These are phyloP conservation scores for Schizopygopsis pylzovi DNA, from an alignment of 2,797 vertebrate genomes.

Conservation along the genomic window DNA sequence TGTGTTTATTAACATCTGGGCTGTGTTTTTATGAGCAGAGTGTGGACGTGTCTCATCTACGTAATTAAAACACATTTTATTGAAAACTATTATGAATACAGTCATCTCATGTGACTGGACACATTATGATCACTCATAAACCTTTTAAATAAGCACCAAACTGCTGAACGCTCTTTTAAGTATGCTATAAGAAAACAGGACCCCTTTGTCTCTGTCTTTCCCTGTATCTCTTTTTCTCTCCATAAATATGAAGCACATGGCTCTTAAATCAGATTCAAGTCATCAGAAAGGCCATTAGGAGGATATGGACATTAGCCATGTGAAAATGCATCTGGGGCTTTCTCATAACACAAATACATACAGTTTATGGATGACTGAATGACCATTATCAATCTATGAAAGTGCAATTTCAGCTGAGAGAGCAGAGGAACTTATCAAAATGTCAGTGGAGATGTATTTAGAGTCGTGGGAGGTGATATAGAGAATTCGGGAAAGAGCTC, in stretches of 20 bases:
- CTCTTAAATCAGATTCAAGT: conserved; percentile 20
- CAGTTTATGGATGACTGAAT: conserved; percentile 17
- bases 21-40: not conserved
- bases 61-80: not conserved
- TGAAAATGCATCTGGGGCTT: conserved; percentile 41
- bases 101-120: not conserved
- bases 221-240: conserved; percentile 1
- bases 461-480: conserved; percentile 29
- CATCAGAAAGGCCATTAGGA: conserved; percentile 35
- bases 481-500: conserved; percentile 5
- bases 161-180: not conserved
- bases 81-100: not conserved
- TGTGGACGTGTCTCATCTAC: not conserved
- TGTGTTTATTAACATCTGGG: not conserved
- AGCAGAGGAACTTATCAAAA: conserved; percentile 42
- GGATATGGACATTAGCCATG: conserved; percentile 29
- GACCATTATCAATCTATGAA: conserved; percentile 30
- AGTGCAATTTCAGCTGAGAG: conserved; percentile 29
- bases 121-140: not conserved
- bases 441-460: conserved; percentile 36
- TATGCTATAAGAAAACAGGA: not conserved
- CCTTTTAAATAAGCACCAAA: not conserved
- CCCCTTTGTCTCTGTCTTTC: not conserved
- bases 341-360: conserved; percentile 37
- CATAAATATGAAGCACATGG: conserved; percentile 17